phyloP scores from a whole-genome alignment of 1,140 invertebrate genomes.

The Heliconius congener region DNA sequence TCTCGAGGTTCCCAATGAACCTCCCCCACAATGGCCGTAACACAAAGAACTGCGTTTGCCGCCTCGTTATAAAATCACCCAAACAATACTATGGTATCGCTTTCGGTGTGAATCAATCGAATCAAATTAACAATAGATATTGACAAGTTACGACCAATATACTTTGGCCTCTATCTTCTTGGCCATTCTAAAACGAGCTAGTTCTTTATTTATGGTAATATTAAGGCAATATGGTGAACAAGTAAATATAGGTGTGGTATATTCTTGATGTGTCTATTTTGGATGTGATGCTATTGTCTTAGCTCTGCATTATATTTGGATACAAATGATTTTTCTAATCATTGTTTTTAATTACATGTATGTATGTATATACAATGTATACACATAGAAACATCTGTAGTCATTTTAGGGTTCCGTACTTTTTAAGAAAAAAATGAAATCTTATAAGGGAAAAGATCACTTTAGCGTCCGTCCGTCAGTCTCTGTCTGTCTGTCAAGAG shows the following conservation, averaged over 20 bases:
- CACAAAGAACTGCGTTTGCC: slow-evolving; percentile 70
- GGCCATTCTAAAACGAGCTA: slow-evolving; percentile 15
- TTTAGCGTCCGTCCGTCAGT: no score
- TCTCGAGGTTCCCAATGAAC: slow-evolving; percentile 67
- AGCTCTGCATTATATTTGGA: slow-evolving; percentile 12
- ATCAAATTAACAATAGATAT: slow-evolving; percentile 74
- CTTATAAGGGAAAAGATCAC: no score
- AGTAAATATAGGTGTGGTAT: slow-evolving; percentile 50
- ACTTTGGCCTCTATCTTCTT: slow-evolving; percentile 41
- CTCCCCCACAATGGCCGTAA: slow-evolving; percentile 66
- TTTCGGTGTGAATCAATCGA: slow-evolving; percentile 76
- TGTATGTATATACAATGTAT: not conserved
- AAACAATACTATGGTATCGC: slow-evolving; percentile 75
- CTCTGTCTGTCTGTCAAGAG: no score
- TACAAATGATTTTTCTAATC: slow-evolving; percentile 28
- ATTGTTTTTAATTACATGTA: slow-evolving; percentile 27
- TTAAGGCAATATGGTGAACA: slow-evolving; percentile 40
- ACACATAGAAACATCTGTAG: not conserved
- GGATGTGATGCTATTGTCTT: slow-evolving; percentile 33
- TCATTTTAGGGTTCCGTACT: no score
- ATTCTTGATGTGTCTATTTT: slow-evolving; percentile 46
- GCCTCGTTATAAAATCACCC: slow-evolving; percentile 77
- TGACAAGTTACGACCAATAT: slow-evolving; percentile 52
- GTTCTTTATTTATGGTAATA: slow-evolving; percentile 35
- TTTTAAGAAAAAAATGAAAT: no score